Base-by-base conservation (phyloP, 2,888 invertebrate genomes). In the Meloe dianella region DNA sequence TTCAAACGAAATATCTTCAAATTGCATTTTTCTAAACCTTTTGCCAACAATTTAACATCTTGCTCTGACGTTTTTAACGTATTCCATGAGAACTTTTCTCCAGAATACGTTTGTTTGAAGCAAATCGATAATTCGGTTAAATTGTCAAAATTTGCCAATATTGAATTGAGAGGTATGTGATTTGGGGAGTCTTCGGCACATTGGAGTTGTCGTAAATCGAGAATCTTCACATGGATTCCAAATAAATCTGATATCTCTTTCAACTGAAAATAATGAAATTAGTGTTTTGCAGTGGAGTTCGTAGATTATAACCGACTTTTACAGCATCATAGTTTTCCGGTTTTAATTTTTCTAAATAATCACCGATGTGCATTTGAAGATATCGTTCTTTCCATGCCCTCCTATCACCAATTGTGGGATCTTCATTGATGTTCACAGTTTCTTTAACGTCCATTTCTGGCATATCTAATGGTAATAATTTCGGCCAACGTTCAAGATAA, bases 241-340 rank as follows among this genome's bases (percentile, higher is more conserved):
- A 77, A 80, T 47, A 81, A 69, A 66, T 79, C 77, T 47, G 77
- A 76, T 51, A 81, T 68, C 66, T 77, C 75, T 63, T 80, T 80
- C 27, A 82, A 78, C 80, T 81, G 61, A 61, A 79, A 78, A 32
- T 54, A 57, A 29, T 24, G 9, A n/a, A 6, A 32, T 20, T 32
- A 35, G 14, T 14, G 1, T 57, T 29, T 24, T 20, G 22, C 20
- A 9, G 58, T 20, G 10, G 6, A 20, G 14, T 14, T 29, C 24
- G 63, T 63, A 61, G 58, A 54, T 54, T 6, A 51, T n/a, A 60
- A 24, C 17, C 22, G 64, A 81, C 81, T 71, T 79, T 73, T 74
- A 80, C 81, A 27, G 79, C 75, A 65, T 81, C 71, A 64, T 81
- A 83, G 35, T 79, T 71, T 72, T 82, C 81, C 20, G 82, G 82